Percentiles rank a stretch among this genome's conserved stretches.
phyloP scores from a whole-genome alignment of 2,797 vertebrate species.

The Leptoclinus maculatus region DNA sequence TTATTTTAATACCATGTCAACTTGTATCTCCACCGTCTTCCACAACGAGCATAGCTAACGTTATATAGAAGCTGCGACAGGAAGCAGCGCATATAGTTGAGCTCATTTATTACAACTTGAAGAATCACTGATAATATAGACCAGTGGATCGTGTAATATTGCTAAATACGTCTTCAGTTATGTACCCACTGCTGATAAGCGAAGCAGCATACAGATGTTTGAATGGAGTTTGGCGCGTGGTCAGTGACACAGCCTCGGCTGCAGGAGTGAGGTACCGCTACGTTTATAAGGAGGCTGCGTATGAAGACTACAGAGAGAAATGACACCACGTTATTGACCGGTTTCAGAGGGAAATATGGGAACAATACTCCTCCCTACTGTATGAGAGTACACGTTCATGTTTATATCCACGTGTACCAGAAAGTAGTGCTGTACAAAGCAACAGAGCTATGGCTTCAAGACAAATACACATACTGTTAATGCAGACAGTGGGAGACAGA shows the following conservation, averaged over 20 bases:
- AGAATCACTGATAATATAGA: background rate
- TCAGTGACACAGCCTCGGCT: background rate
- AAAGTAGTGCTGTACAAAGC: background rate
- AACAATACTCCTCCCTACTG: too few species aligned
- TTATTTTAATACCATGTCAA: background rate
- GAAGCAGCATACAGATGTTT: background rate
- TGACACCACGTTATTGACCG: background rate
- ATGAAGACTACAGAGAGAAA: background rate
- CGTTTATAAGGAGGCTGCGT: background rate
- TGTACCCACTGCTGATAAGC: background rate
- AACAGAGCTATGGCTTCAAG: background rate
- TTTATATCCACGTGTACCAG: background rate
- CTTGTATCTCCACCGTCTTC: too few species aligned
- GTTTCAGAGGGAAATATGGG: background rate
- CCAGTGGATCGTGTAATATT: background rate
- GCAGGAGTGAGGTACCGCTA: background rate
- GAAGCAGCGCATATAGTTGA: background rate
- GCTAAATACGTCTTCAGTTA: background rate
- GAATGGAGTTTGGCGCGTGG: conserved; percentile 8
- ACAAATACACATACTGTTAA: background rate
- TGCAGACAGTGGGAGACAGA: background rate
- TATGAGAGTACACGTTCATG: background rate
- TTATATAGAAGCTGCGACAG: background rate
- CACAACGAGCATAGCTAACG: background rate
- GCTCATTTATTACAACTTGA: background rate